phyloP scores from a whole-genome alignment of 2,888 invertebrate genomes.

The Metacarcinus magister region DNA sequence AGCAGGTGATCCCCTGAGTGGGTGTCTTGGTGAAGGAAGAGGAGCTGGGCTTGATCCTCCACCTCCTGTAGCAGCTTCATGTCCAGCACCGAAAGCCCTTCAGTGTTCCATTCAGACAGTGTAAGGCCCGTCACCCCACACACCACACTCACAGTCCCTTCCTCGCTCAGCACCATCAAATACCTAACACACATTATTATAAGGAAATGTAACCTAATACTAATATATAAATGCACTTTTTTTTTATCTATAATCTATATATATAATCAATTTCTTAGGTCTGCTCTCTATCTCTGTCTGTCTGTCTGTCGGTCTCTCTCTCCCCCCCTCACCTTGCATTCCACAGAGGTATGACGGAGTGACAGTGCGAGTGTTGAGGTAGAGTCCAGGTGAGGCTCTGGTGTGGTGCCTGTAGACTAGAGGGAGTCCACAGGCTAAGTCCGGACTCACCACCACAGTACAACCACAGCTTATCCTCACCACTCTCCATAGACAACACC shows the following conservation, averaged over 20 bases:
- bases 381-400: constrained; percentile 57
- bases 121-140: constrained; percentile 74
- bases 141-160: constrained; percentile 60
- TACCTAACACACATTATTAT: constrained; percentile 59
- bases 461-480: constrained; percentile 37
- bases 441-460: constrained; percentile 59
- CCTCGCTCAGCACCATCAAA: constrained; percentile 57
- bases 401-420: constrained; percentile 63
- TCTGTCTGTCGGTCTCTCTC: too few relatives aligned
- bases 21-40: constrained; percentile 59
- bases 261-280: neutral
- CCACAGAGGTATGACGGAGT: constrained; percentile 62
- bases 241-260: too few relatives aligned
- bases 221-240: too few relatives aligned
- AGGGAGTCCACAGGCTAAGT: constrained; percentile 46
- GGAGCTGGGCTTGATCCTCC: constrained; percentile 58
- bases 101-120: constrained; percentile 27
- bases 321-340: constrained; percentile 68
- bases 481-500: constrained; percentile 52
- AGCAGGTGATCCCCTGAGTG: constrained; percentile 53
- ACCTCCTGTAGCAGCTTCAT: constrained; percentile 63
- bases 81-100: constrained; percentile 58
- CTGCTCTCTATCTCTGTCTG: neutral
- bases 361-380: neutral
- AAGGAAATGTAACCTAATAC: neutral